Base-by-base conservation (phyloP, 1,140 invertebrate genomes). In the Xylocopa sonorina region DNA sequence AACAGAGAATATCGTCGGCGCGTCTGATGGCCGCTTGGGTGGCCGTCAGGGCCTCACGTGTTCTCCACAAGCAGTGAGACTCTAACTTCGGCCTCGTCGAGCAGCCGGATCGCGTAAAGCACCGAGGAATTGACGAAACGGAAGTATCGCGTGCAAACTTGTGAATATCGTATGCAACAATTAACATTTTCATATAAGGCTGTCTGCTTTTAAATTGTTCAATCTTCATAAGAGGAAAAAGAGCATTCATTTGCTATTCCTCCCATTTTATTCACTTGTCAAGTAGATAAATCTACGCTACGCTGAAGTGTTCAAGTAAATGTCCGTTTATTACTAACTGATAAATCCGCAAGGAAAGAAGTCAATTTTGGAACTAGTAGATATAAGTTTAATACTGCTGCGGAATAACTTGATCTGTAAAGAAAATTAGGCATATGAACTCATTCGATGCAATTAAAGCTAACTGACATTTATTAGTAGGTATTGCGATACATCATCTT, bases 21-120 rank as follows among this genome's bases (percentile, higher is more conserved):
- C 89, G 90, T 91, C 88, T 92, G 91, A 91, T 90, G 87, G 71
- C 90, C 78, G 84, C 88, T 78, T 92, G 91, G 91, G 91, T 92
- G 91, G 91, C 87, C 90, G 88, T 87, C 83, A 88, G 87, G 80
- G 80, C 86, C 82, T 90, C 89, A 90, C 87, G 87, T 90, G 89
- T 88, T 89, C 87, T 81, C 87, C 83, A 88, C 85, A 89, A 87
- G 86, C 85, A 76, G 60, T 58, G 83, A 71, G 78, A 63, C 82
- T 81, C 69, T 68, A 69, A 67, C 82, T 63, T 58, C 78, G 82
- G 43, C 53, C 53, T 51, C 64, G 74, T 46, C 64, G 48, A 41
- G 58, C 58, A 38, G 34, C 16, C 69, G 32, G 69, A 53, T 78
- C 69, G 69, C 58, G 38, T 53, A 32, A 63, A 78, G 62, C 58